A percentile compares a stretch with the other conserved stretches of the same genome.
Conservation (phyloP, 2,888 invertebrate genomes). For the Malacosoma neustria region DNA sequence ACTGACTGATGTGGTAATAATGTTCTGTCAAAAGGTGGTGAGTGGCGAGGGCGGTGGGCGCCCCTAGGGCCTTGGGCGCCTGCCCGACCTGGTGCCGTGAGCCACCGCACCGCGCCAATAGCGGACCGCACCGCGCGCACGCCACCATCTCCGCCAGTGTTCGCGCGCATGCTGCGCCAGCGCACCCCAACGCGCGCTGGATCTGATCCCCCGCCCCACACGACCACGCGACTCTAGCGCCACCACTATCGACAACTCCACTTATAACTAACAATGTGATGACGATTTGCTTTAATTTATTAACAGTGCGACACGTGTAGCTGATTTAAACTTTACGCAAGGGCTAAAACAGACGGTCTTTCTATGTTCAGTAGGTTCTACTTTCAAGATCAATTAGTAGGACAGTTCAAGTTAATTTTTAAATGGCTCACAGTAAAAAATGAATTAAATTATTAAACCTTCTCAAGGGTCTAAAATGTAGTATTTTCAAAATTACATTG, state of each 20-base stretch:
- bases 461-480: too few relatives aligned
- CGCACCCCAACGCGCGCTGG: constrained; percentile 14
- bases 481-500: too few relatives aligned
- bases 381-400: too few relatives aligned
- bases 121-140: constrained; percentile 24
- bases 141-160: constrained; percentile 16
- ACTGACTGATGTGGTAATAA: too few relatives aligned
- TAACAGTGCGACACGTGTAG: too few relatives aligned
- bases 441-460: too few relatives aligned
- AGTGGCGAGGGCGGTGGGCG: constrained; percentile 51
- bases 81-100: constrained; percentile 77
- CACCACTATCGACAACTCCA: constrained; percentile 2
- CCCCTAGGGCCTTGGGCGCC: constrained; percentile 75
- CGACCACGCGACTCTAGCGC: constrained; percentile 7
- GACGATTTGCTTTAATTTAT: background rate
- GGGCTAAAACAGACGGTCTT: too few relatives aligned
- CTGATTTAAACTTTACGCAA: too few relatives aligned
- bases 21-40: constrained; percentile 48
- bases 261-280: background rate
- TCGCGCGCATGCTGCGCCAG: constrained; percentile 11
- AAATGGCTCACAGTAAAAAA: too few relatives aligned
- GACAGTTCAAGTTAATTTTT: too few relatives aligned
- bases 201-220: constrained; percentile 16
- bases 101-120: constrained; percentile 29
- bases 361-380: too few relatives aligned